phyloP scores from a whole-genome alignment of 2,797 vertebrate genomes.

The Pipistrellus nathusii region DNA sequence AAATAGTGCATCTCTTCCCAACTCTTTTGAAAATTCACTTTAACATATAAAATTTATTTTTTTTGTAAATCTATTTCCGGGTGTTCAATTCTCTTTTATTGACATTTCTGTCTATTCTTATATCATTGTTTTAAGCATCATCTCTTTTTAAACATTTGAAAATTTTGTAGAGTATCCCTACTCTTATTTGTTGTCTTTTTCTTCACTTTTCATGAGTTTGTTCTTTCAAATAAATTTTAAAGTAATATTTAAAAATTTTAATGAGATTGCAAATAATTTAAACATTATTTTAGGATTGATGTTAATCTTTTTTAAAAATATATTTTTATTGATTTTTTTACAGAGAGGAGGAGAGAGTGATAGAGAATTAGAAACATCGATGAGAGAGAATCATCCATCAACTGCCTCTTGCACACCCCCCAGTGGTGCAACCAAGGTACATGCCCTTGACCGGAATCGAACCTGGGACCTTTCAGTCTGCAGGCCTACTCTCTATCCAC shows the following conservation, averaged over 20 bases:
- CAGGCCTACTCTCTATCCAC: too few species aligned
- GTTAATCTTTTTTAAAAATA: neutral
- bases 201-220: neutral
- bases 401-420: too few species aligned
- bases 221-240: conserved; percentile 35
- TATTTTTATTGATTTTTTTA: too few species aligned
- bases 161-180: conserved; percentile 6
- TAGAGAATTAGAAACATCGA: too few species aligned
- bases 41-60: neutral
- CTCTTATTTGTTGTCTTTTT: neutral
- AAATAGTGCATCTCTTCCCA: neutral
- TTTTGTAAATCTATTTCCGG: neutral
- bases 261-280: neutral
- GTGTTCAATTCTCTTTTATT: neutral
- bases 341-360: too few species aligned
- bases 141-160: conserved; percentile 32
- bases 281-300: conserved; percentile 29
- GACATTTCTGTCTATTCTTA: neutral
- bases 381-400: too few species aligned
- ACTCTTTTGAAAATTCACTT: neutral
- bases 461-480: too few species aligned
- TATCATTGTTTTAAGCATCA: neutral
- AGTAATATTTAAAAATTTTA: conserved; percentile 22
- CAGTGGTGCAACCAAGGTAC: too few species aligned
- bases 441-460: too few species aligned